phyloP scores from a whole-genome alignment of 2,113 vertebrate genomes.

The Spilogale gracilis region DNA sequence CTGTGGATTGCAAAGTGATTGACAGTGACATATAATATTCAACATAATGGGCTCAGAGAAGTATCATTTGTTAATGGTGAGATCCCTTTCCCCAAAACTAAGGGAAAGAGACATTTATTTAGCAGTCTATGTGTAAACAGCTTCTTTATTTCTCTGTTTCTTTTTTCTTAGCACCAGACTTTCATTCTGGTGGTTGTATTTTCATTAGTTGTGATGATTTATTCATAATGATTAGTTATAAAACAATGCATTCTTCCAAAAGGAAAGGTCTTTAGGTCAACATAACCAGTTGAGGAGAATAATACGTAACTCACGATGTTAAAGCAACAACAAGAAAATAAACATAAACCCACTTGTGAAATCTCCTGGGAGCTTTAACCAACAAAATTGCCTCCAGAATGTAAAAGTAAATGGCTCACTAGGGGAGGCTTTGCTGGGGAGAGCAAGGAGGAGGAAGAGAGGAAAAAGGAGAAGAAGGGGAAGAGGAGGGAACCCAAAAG shows the following conservation, averaged over 20 bases:
- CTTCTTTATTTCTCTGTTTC: background rate
- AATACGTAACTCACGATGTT: background rate
- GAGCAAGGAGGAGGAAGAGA: background rate
- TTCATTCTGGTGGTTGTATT: background rate
- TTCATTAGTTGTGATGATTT: background rate
- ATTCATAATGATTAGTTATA: background rate
- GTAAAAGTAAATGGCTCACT: background rate
- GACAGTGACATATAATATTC: constrained; percentile 53
- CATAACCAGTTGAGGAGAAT: background rate
- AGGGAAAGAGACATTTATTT: constrained; percentile 34
- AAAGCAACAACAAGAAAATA: constrained; percentile 54
- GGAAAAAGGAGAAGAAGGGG: background rate
- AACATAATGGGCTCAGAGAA: constrained; percentile 42
- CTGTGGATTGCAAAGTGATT: constrained; percentile 62
- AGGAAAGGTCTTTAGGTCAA: background rate
- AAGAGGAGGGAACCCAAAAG: background rate
- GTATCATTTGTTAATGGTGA: constrained; percentile 50
- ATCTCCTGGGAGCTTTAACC: background rate
- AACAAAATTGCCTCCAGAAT: constrained; percentile 17
- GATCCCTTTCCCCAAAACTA: constrained; percentile 39
- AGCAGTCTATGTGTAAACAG: background rate
- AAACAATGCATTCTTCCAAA: background rate
- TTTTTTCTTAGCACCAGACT: background rate
- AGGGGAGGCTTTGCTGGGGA: background rate
- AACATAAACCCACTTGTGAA: background rate